These are phyloP conservation scores for Leptinotarsa rubiginosa DNA, from an alignment of 2,888 invertebrate genomes.

Conservation along the genomic window DNA sequence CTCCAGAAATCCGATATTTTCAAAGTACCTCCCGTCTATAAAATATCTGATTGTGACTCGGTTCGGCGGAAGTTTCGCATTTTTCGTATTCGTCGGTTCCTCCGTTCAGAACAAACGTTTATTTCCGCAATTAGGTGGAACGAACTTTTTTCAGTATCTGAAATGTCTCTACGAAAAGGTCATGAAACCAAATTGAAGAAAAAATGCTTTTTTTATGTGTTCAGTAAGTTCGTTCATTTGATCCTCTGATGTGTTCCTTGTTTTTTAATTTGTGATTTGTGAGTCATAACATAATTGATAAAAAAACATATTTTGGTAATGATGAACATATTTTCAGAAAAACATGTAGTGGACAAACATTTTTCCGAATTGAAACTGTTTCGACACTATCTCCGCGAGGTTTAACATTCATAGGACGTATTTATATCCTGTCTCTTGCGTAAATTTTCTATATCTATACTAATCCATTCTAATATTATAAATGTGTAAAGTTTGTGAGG, in stretches of 20 bases:
- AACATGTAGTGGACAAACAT: too few relatives aligned
- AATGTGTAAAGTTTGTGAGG: too few relatives aligned
- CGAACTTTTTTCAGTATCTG: not conserved
- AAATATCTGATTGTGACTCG: constrained; percentile 4
- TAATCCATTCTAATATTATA: too few relatives aligned
- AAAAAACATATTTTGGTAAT: too few relatives aligned
- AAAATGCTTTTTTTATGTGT: not conserved
- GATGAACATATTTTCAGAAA: too few relatives aligned
- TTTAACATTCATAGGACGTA: too few relatives aligned
- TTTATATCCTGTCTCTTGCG: too few relatives aligned
- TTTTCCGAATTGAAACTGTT: too few relatives aligned
- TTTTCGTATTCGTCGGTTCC: not conserved
- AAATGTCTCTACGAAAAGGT: not conserved
- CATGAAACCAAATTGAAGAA: not conserved
- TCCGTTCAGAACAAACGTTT: constrained; percentile 3
- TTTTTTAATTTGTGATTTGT: not conserved
- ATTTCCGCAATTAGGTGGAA: constrained; percentile 1
- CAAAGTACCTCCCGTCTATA: not conserved
- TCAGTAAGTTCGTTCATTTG: not conserved
- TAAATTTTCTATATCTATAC: too few relatives aligned
- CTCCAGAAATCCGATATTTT: constrained; percentile 37
- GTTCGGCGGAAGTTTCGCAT: constrained; percentile 10
- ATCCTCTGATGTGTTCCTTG: not conserved
- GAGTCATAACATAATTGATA: not conserved
- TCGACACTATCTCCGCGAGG: too few relatives aligned